Conservation (phyloP, 2,888 invertebrate species). For the Troides aeacus region DNA sequence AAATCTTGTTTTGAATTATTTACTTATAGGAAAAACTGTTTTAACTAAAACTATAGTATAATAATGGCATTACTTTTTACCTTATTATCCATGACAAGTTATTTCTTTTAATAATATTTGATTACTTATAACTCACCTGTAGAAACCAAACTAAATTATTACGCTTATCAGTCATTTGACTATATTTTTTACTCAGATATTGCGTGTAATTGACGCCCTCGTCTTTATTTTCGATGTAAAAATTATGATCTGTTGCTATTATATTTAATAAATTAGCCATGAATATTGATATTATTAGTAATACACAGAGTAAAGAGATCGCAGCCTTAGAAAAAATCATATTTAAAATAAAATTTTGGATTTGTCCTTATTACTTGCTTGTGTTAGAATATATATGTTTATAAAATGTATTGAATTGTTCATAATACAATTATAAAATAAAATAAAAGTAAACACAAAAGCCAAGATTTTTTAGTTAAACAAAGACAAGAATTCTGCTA, state of each 20-base stretch:
- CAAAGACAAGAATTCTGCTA: slow-evolving; percentile 25
- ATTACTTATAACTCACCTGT: slow-evolving; percentile 78
- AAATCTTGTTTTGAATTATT: too few relatives aligned
- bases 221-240: slow-evolving; percentile 56
- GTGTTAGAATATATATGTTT: slow-evolving; percentile 4
- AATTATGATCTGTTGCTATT: slow-evolving; percentile 81
- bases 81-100: not conserved
- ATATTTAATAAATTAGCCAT: slow-evolving; percentile 85
- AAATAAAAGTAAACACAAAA: not conserved
- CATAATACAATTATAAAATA: slow-evolving; percentile 10
- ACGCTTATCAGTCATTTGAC: slow-evolving; percentile 73
- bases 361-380: slow-evolving; percentile 7
- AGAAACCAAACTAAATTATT: slow-evolving; percentile 87
- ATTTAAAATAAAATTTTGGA: slow-evolving; percentile 26
- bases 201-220: slow-evolving; percentile 58
- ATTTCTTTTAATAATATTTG: not conserved
- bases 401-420: slow-evolving; percentile 6
- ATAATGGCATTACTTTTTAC: too few relatives aligned
- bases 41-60: too few relatives aligned
- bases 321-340: slow-evolving; percentile 85
- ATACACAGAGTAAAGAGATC: slow-evolving; percentile 79
- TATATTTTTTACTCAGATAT: slow-evolving; percentile 62
- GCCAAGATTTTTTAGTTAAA: slow-evolving; percentile 11
- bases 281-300: slow-evolving; percentile 83
- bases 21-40: too few relatives aligned